These are phyloP conservation scores for Dolomedes plantarius DNA, from an alignment of 2,888 invertebrate genomes.

Conservation along the genomic window DNA sequence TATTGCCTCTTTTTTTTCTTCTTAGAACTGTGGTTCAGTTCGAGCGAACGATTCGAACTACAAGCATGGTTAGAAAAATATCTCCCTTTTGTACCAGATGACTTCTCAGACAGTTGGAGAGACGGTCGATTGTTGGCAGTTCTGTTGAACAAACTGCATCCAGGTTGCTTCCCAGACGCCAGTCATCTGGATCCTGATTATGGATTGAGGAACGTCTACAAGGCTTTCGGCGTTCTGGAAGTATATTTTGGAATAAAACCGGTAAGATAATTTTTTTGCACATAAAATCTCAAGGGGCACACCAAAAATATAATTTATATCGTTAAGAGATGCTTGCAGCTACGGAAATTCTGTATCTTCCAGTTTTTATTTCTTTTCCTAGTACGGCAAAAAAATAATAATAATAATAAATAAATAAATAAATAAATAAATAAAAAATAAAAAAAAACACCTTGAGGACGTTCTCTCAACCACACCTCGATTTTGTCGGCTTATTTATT, in stretches of 20 bases:
- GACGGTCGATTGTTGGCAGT: conserved; percentile 77
- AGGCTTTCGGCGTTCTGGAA: conserved; percentile 76
- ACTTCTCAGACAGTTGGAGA: conserved; percentile 76
- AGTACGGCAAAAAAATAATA: too few species aligned
- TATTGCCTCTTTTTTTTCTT: too few species aligned
- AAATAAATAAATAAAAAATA: too few species aligned
- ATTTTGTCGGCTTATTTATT: too few species aligned
- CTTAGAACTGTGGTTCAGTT: conserved; percentile 30
- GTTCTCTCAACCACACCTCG: too few species aligned
- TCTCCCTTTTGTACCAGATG: conserved; percentile 46
- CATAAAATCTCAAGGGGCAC: too few species aligned
- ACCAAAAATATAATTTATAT: too few species aligned
- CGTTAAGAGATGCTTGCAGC: too few species aligned
- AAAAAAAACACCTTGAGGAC: too few species aligned
- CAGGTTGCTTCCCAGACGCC: conserved; percentile 76
- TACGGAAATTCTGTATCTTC: too few species aligned
- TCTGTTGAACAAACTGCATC: conserved; percentile 76
- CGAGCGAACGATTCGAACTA: conserved; percentile 34
- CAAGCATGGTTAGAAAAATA: conserved; percentile 63
- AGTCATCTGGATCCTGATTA: conserved; percentile 76
- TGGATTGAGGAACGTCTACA: conserved; percentile 76
- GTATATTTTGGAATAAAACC: conserved; percentile 75
- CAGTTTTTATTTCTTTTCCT: too few species aligned
- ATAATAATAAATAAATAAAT: too few species aligned
- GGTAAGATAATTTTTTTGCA: conserved; percentile 74